These are phyloP conservation scores for Apoderus coryli DNA, from an alignment of 2,888 invertebrate genomes.

Conservation along the genomic window DNA sequence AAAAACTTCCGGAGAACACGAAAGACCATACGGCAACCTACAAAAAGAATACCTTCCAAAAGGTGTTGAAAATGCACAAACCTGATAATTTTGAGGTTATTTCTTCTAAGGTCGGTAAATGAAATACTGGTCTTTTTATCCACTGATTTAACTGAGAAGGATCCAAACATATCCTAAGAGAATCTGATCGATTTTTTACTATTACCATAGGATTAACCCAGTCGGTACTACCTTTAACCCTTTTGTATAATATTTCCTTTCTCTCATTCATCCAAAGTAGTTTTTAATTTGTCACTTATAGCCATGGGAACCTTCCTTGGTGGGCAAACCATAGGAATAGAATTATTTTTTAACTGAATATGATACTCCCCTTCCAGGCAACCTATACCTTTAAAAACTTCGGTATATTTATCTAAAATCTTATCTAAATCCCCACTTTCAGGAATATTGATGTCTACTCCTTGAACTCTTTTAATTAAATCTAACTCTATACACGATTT, in stretches of 20 bases:
- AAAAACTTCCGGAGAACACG: slow-evolving; percentile 13
- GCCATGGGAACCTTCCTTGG: slow-evolving; percentile 24
- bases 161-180: slow-evolving; percentile 14
- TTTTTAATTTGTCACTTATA: slow-evolving; percentile 22
- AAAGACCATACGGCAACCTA: slow-evolving; percentile 11
- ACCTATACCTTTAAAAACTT: slow-evolving; percentile 17
- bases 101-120: slow-evolving; percentile 14
- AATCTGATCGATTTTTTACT: slow-evolving; percentile 11
- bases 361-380: slow-evolving; percentile 17
- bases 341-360: slow-evolving; percentile 19
- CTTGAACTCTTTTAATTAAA: slow-evolving; percentile 10
- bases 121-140: slow-evolving; percentile 11
- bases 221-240: slow-evolving; percentile 10
- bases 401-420: slow-evolving; percentile 9
- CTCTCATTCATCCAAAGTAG: slow-evolving; percentile 19
- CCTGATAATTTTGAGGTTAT: slow-evolving; percentile 13
- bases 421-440: slow-evolving; percentile 1
- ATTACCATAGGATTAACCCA: slow-evolving; percentile 13
- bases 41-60: slow-evolving; percentile 3
- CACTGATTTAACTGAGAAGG: slow-evolving; percentile 12
- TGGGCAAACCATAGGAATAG: slow-evolving; percentile 19
- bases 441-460: slow-evolving; percentile 2
- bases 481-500: slow-evolving; percentile 9
- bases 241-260: slow-evolving; percentile 10
- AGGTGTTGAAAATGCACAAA: slow-evolving; percentile 11